Base-by-base conservation (phyloP, 2,888 invertebrate genomes). In the Orthosia cruda region DNA sequence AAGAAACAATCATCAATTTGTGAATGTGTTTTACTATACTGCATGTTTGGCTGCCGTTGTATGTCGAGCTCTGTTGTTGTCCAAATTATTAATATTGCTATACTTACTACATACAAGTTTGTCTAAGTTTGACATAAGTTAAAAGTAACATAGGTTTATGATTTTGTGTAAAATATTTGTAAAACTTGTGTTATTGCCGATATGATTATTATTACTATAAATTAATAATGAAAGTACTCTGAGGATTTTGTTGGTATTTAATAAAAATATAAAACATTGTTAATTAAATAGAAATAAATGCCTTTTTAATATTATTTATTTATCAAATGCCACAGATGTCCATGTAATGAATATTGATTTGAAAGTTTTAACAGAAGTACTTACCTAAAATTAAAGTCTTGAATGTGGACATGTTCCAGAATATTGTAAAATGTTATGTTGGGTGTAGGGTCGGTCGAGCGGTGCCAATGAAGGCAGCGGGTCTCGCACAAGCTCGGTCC, bases 401-500 rank as follows among this genome's bases (percentile, higher is more conserved):
- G 16, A 32, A 66, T n/a, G 3, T 59, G 20, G n/a, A 58, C 32
- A 1, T 78, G 55, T 74, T 80, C 23, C 63, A 77, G 83, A 74
- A 64, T 61, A 26, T 67, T 71, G 71, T 74, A 74, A 77, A 83
- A 80, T 77, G 23, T 80, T 68, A 59, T 72, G 74, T 87, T 85
- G 84, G 81, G 65, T 87, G 67, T 91, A 96, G 96, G 96, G 93
- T 82, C 96, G 96, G 20, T 90, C 94, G 80, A 93, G 97, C 88
- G 97, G 97, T 83, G 96, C 95, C 66, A 93, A 92, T 86, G 97
- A 97, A 92, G 97, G 97, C 91, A 97, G 97, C 89, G 97, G 98
- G 85, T 98, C 99, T 47, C 97, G 99, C 85, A 99, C 99, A 84
- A 99, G 99, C 96, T 99, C 99, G 71, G 99, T 99, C 73, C 97